phyloP scores from a whole-genome alignment of 2,888 invertebrate species.

The Tipula vernalis region DNA sequence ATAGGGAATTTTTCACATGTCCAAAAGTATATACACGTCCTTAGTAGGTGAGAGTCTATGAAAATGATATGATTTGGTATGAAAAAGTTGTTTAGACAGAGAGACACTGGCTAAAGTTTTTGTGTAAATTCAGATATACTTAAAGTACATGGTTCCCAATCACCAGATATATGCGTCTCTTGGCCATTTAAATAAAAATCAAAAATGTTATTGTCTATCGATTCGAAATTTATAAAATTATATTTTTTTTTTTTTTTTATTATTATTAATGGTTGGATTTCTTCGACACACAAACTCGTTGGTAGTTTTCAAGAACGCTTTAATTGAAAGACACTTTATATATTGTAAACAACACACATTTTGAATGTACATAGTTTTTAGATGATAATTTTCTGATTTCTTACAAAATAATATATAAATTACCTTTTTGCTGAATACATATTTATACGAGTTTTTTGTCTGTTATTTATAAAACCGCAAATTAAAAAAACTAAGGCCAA shows the following conservation, averaged over 20 bases:
- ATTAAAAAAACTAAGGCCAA: not conserved
- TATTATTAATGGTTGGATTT: not conserved
- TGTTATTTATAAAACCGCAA: not conserved
- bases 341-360: slow-evolving; percentile 8
- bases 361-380: not conserved
- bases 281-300: not conserved
- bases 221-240: not conserved
- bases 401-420: slow-evolving; percentile 4
- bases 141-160: not conserved
- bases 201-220: not conserved
- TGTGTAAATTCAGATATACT: not conserved
- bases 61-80: not conserved
- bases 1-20: not conserved
- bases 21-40: not conserved
- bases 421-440: not conserved
- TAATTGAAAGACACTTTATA: slow-evolving; percentile 8
- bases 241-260: not conserved
- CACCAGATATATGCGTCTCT: not conserved
- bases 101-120: not conserved
- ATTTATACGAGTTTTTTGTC: not conserved
- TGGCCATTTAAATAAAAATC: not conserved
- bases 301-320: slow-evolving; percentile 7
- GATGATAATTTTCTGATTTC: not conserved
- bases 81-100: not conserved
- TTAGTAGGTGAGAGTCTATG: not conserved